Percentiles rank a stretch among this genome's conserved stretches.
phyloP scores from a whole-genome alignment of 2,113 vertebrate genomes.

The Albula glossodonta region DNA sequence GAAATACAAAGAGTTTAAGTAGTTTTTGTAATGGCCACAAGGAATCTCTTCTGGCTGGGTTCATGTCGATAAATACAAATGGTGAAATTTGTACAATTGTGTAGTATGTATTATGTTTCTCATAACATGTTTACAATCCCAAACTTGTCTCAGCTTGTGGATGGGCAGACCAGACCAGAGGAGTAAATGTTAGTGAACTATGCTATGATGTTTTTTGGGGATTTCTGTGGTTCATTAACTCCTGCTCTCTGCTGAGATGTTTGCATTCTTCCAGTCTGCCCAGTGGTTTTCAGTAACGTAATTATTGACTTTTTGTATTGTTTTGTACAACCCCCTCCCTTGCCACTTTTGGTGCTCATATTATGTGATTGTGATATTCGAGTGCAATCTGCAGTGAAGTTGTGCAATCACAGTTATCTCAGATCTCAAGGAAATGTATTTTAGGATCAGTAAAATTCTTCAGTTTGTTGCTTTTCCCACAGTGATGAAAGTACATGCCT shows the following conservation, averaged over 20 bases:
- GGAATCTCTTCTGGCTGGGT: background rate
- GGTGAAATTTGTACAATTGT: background rate
- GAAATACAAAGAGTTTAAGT: background rate
- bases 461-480: background rate
- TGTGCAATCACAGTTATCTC: background rate
- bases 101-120: background rate
- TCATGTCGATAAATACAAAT: background rate
- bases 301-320: background rate
- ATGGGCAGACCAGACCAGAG: background rate
- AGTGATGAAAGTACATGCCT: conserved; percentile 4
- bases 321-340: background rate
- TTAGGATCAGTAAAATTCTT: background rate
- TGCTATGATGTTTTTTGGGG: background rate
- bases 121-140: background rate
- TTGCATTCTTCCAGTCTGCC: background rate
- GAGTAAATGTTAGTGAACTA: background rate
- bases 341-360: background rate
- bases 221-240: background rate
- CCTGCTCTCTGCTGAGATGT: background rate
- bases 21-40: background rate
- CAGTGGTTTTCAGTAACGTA: background rate
- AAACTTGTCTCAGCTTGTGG: background rate
- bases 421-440: background rate
- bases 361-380: background rate
- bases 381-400: background rate